These are phyloP conservation scores for Corvus cornix DNA, from an alignment of 2,113 vertebrate species.

Conservation along the genomic window DNA sequence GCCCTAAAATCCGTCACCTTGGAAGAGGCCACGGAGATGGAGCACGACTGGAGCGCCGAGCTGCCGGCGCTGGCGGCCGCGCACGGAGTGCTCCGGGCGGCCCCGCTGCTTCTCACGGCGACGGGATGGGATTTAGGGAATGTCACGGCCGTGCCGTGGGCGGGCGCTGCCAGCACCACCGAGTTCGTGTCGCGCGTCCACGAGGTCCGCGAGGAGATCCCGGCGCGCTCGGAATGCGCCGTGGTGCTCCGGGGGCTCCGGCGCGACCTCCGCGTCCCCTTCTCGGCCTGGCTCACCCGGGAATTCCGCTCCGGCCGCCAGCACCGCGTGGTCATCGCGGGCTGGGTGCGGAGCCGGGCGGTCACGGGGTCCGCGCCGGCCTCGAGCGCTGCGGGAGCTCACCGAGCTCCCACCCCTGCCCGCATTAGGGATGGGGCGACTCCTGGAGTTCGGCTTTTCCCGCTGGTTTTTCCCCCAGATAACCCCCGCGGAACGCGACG, in stretches of 20 bases:
- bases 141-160: fast-evolving
- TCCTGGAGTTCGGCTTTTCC: not conserved
- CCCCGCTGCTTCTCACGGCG: fast-evolving
- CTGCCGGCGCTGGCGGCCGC: not conserved
- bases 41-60: not conserved
- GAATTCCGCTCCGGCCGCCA: not conserved
- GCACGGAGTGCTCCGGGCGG: fast-evolving
- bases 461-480: too few relatives aligned
- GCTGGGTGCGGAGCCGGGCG: fast-evolving
- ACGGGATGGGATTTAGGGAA: fast-evolving
- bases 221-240: not conserved
- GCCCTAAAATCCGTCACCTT: fast-evolving
- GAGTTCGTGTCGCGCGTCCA: not conserved
- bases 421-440: not conserved
- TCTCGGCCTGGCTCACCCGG: not conserved
- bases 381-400: not conserved
- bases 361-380: not conserved
- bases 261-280: not conserved
- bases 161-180: fast-evolving
- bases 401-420: not conserved
- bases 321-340: not conserved
- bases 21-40: not conserved
- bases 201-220: fast-evolving
- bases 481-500: not conserved
- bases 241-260: not conserved